A percentile compares a stretch with the other conserved stretches of the same genome.
Conservation (phyloP, 2,888 invertebrate genomes). For the Ormyrus nitidulus region DNA sequence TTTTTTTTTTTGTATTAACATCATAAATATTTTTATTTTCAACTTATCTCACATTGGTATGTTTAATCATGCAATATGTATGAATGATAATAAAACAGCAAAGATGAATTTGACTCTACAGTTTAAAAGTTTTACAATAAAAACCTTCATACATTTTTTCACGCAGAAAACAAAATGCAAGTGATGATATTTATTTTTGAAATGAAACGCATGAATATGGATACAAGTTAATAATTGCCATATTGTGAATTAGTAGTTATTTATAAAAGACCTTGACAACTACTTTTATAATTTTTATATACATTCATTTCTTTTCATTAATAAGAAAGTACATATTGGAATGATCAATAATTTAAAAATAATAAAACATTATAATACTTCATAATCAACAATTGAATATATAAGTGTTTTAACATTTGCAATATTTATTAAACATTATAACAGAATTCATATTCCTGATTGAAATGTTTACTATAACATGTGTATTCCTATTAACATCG, state of each 20-base stretch:
- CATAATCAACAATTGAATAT: conserved; percentile 35
- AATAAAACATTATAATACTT: conserved; percentile 34
- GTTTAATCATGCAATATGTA: conserved; percentile 41
- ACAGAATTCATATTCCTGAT: not conserved
- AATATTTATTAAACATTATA: too few relatives aligned
- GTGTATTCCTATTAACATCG: not conserved
- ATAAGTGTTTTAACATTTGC: conserved; percentile 17
- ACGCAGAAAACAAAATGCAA: conserved; percentile 17
- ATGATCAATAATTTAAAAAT: conserved; percentile 30
- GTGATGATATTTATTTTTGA: conserved; percentile 17
- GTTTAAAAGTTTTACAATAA: conserved; percentile 27
- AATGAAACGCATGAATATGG: conserved; percentile 28
- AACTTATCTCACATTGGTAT: conserved; percentile 35
- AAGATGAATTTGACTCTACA: conserved; percentile 16
- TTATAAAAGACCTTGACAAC: conserved; percentile 39
- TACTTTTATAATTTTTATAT: conserved; percentile 33
- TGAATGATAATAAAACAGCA: conserved; percentile 39
- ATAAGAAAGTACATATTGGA: conserved; percentile 10
- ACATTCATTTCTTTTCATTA: conserved; percentile 30
- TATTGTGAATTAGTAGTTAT: conserved; percentile 7
- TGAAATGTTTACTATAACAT: not conserved
- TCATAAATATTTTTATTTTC: conserved; percentile 32
- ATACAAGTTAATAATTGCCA: conserved; percentile 34
- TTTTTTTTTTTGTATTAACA: conserved; percentile 50
- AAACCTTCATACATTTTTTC: conserved; percentile 1